Evolutionary conservation across 2,888 invertebrate species (phyloP).

Genomic region (Calliphora vomitoria): DNA sequence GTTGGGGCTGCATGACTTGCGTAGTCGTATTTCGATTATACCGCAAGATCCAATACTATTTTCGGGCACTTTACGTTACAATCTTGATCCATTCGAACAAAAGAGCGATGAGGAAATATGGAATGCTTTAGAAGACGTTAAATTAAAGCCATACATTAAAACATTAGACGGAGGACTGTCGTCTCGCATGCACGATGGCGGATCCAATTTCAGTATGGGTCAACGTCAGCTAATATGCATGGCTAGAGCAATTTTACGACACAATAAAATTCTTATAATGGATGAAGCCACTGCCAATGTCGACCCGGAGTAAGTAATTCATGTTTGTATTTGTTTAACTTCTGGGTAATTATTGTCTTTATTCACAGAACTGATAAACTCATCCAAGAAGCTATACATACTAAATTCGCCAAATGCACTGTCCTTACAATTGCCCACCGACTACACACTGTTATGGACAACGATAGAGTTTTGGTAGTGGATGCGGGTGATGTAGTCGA

Average conservation of each 20-base stretch:
- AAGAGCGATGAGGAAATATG: conserved; percentile 90
- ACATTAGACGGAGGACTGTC: conserved; percentile 86
- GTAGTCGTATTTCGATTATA: conserved; percentile 94
- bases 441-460: conserved; percentile 95
- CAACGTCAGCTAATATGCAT: conserved; percentile 95
- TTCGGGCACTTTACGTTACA: conserved; percentile 91
- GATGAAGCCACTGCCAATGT: conserved; percentile 97
- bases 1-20: conserved; percentile 91
- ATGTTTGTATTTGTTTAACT: background rate
- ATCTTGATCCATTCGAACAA: conserved; percentile 93
- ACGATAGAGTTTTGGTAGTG: conserved; percentile 93
- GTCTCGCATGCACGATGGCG: conserved; percentile 89
- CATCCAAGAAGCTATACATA: conserved; percentile 93
- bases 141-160: conserved; percentile 89
- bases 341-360: background rate
- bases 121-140: conserved; percentile 91
- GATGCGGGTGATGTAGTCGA: conserved; percentile 90
- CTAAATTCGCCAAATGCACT: conserved; percentile 92
- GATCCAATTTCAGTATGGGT: conserved; percentile 93
- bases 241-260: conserved; percentile 92
- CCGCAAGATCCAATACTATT: conserved; percentile 97
- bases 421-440: conserved; percentile 97
- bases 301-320: conserved; percentile 89
- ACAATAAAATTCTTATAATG: conserved; percentile 92
- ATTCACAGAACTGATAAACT: conserved; percentile 90